Evolutionary conservation across 2,888 invertebrate species (phyloP).

Genomic region (Lepetodrilus schrolli): DNA sequence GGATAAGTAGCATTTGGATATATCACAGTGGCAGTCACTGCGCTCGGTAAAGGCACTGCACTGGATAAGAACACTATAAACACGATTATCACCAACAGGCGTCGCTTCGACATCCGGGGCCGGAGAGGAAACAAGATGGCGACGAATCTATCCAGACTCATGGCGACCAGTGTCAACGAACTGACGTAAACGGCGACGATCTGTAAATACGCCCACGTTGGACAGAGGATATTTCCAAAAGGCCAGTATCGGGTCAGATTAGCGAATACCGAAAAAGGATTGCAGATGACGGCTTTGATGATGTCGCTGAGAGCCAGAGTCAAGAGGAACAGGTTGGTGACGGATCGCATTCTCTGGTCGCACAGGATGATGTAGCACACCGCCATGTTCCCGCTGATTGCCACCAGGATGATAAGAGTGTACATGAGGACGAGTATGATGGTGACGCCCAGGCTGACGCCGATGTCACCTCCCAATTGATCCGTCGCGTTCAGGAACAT

Average conservation of each 20-base stretch:
- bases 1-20: constrained; percentile 30
- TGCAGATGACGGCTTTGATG: constrained; percentile 76
- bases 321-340: constrained; percentile 83
- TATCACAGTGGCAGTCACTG: constrained; percentile 78
- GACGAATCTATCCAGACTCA: constrained; percentile 93
- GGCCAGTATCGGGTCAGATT: constrained; percentile 89
- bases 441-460: constrained; percentile 50
- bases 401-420: constrained; percentile 74
- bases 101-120: constrained; percentile 85
- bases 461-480: background rate
- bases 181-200: constrained; percentile 80
- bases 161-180: constrained; percentile 92
- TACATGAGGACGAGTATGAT: constrained; percentile 75
- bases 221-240: constrained; percentile 88
- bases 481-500: background rate
- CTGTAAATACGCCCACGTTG: constrained; percentile 88
- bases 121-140: constrained; percentile 91
- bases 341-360: constrained; percentile 90
- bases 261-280: constrained; percentile 81
- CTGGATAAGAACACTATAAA: constrained; percentile 86
- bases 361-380: constrained; percentile 91
- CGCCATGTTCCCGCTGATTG: constrained; percentile 77
- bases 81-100: constrained; percentile 82
- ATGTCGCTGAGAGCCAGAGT: constrained; percentile 76
- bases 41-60: constrained; percentile 87